Base-by-base conservation (phyloP, 2,113 vertebrate genomes). In the Sakesphorus luctuosus region DNA sequence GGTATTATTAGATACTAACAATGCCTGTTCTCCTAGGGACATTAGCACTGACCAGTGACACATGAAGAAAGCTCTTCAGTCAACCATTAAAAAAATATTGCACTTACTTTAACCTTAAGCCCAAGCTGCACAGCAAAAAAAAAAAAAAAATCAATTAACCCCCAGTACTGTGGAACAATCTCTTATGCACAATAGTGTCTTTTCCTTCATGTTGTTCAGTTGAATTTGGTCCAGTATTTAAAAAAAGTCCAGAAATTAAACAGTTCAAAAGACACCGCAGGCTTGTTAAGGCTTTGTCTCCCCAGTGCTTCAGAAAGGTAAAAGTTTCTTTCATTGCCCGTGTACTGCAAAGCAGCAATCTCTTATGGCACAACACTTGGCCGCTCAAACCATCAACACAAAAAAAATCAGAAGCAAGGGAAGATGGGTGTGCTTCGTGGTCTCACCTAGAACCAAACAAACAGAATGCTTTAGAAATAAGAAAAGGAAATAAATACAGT, bases 211-310 rank as follows among this genome's bases (percentile, higher is more conserved):
- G 90, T 75, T 96, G 91, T 93, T 89, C 10, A n/a, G 78, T 79
- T 86, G 92, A 94, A 96, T 96, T 98, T 97, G 97, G 98, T 98
- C 98, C 97, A 35, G 93, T 95, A 62, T 94, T 96, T 94, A 69
- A 90, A 94, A 98, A 97, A 90, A 94, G 95, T 98, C 94, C 97
- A 94, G 97, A 97, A 97, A 97, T 94, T 23, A 97, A 97, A 97
- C 78, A 95, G 96, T 98, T 96, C 93, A 90, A 97, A 98, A 97
- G 98, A 98, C 98, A 98, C 98, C 94, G 95, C 97, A 98, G 97
- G 97, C 97, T 98, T 80, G 96, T 98, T 99, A 98, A 99, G 98
- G 98, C 99, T 98, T 96, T 97, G 92, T 98, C 97, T 98, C 95
- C 98, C 98, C 96, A 82, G 97, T 98, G 98, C 97, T 97, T 98